Evolutionary conservation across 2,113 vertebrate species (phyloP).

Genomic region (Ifrita kowaldi): DNA sequence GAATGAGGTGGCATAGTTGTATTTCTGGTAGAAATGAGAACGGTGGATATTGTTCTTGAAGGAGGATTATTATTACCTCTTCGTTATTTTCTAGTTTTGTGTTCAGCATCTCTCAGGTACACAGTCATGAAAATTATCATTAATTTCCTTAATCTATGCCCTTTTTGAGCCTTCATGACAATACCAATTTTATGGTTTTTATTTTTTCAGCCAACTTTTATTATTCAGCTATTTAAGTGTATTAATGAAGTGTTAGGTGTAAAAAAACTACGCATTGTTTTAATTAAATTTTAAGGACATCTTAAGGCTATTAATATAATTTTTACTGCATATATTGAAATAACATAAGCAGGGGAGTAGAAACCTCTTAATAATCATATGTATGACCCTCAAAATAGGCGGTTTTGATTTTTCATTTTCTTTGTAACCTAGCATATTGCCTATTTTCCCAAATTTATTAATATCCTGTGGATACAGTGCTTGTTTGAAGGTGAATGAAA

Average conservation of each 20-base stretch:
- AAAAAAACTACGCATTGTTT: not conserved
- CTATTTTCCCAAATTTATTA: constrained; percentile 24
- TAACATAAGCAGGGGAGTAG: not conserved
- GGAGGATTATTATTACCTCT: not conserved
- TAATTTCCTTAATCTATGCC: not conserved
- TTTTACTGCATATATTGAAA: not conserved
- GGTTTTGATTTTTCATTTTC: not conserved
- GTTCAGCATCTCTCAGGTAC: not conserved
- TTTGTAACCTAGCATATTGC: not conserved
- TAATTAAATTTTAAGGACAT: not conserved
- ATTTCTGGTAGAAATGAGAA: not conserved
- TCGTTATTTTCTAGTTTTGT: not conserved
- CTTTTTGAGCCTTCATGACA: not conserved
- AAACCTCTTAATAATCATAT: not conserved
- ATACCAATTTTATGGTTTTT: not conserved
- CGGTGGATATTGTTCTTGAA: not conserved
- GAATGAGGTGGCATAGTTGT: not conserved
- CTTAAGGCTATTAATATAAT: not conserved
- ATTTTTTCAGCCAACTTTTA: not conserved
- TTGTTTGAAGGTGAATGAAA: constrained; percentile 52
- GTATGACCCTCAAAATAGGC: not conserved
- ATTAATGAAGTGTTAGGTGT: not conserved
- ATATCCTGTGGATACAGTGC: constrained; percentile 14
- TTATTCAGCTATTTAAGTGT: not conserved
- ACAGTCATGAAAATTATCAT: not conserved